Base-by-base conservation (phyloP, 2,888 invertebrate species). In the Drosophila hamatofila region DNA sequence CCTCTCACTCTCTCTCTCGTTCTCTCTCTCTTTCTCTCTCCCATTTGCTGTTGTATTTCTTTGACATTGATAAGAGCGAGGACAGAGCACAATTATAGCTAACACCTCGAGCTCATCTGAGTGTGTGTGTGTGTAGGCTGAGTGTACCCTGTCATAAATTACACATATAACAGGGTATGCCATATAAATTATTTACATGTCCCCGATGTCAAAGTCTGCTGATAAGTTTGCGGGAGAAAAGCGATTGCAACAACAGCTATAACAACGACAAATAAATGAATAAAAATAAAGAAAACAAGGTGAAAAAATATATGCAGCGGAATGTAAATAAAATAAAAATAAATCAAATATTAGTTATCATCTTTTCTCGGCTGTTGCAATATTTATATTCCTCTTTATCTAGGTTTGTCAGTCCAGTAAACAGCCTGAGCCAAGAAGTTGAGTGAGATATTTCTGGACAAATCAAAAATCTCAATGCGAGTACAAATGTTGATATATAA, bases 101-200 rank as follows among this genome's bases (percentile, higher is more conserved):
- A 39, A 83, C 89, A 84, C 81, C 87, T 88, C 65, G 14, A 56
- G 33, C 44, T 37, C 27, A 18, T 35, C 16, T 30, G 25, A 52
- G 42, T 63, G n/a, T 61, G 39, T 65, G 16, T 59, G 48, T 42
- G 42, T 23, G 42, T 5, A 4, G 5, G 25, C 27, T 60, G 57
- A 55, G 72, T 78, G 73, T 76, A 76, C 62, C 72, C 70, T 73
- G 71, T 72, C 87, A 88, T 88, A 84, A 88, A 88, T 88, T 86
- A 84, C 79, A 81, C 67, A 78, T 73, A 86, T 66, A 88, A 80
- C 83, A 83, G 75, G 70, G 83, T 83, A 88, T 81, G 87, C 75
- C 83, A 81, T 86, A 84, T 84, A 84, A 84, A 84, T 87, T 84
- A 84, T 84, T 84, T 84, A 84, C 89, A 84, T 84, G 87, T 86